Evolutionary conservation across 1,140 invertebrate genomes (phyloP), one percentile per base, ranked within the genome.

Genomic region (Listronotus oregonensis): DNA sequence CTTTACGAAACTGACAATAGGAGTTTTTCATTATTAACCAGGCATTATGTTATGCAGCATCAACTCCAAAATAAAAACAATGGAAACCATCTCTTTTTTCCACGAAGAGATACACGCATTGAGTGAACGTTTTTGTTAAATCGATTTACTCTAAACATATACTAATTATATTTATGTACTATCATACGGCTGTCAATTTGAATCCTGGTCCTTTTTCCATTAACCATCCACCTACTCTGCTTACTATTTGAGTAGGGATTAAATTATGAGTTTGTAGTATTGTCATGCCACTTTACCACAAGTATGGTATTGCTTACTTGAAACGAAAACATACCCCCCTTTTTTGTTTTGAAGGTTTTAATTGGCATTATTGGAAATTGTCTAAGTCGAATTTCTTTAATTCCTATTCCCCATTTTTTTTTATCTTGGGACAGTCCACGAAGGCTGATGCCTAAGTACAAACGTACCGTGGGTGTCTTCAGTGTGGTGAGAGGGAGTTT

Each of bases 81-180:
- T 27, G 55, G 55, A 44, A 21, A 57, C 17, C 27, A 57, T n/a
- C n/a, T 39, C 55, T 44, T 57, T 44, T 44, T 15, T 27, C 55
- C 42, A 4, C 39, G 27, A 6, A 44, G 8, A 27, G 1, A 1
- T 6, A 57, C 15, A 27, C 52, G 3, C 8, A n/a, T n/a, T 7
- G 27, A 27, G n/a, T 14, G 2, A 34, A 60, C 17, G 37, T 49
- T 47, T 49, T 49, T 11, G 11, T 47, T 31, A 14, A 15, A 34
- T 6, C 43, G 43, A 17, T 60, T 43, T 2, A 60, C 31, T 8
- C 57, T 43, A 49, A 15, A 6, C n/a, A n/a, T n/a, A n/a, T n/a
- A n/a, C n/a, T n/a, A 11, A 37, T 60, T 60, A 14, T 60, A 60
- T 32, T 27, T 27, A 4, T 46, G 5, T 7, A 60, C 34, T 3